Evolutionary conservation across 2,797 vertebrate species (phyloP).

Genomic region (Centropyge bicolor): DNA sequence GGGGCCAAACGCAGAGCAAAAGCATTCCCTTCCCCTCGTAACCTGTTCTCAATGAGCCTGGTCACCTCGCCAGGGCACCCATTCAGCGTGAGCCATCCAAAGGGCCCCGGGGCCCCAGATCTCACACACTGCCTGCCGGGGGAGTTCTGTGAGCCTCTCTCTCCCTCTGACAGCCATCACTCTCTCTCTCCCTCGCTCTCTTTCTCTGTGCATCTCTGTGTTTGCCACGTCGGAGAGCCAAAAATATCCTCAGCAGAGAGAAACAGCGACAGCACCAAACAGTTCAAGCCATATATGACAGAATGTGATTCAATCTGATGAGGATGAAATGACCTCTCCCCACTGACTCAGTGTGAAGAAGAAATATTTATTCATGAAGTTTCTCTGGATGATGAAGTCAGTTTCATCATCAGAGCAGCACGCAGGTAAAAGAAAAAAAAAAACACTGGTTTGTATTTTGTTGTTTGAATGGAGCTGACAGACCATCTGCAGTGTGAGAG

Average conservation of each 20-base stretch:
- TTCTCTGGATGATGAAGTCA: constrained; percentile 36
- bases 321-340: constrained; percentile 46
- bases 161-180: constrained; percentile 61
- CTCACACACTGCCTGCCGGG: constrained; percentile 83
- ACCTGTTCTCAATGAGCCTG: constrained; percentile 88
- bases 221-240: constrained; percentile 45
- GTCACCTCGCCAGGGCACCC: constrained; percentile 85
- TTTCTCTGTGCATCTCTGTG: constrained; percentile 41
- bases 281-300: constrained; percentile 44
- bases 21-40: constrained; percentile 83
- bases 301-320: constrained; percentile 45
- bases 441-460: constrained; percentile 17
- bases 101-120: constrained; percentile 85
- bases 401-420: constrained; percentile 24
- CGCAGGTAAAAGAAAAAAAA: constrained; percentile 38
- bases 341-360: constrained; percentile 26
- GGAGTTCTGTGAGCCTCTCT: constrained; percentile 60
- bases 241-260: constrained; percentile 58
- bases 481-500: constrained; percentile 46
- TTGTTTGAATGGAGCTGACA: constrained; percentile 37
- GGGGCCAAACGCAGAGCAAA: constrained; percentile 78
- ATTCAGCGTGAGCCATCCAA: constrained; percentile 85
- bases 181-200: constrained; percentile 25
- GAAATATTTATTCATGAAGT: constrained; percentile 44
- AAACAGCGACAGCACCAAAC: constrained; percentile 18